Base-by-base conservation (phyloP, 2,888 invertebrate species). In the Amiota mariae region DNA sequence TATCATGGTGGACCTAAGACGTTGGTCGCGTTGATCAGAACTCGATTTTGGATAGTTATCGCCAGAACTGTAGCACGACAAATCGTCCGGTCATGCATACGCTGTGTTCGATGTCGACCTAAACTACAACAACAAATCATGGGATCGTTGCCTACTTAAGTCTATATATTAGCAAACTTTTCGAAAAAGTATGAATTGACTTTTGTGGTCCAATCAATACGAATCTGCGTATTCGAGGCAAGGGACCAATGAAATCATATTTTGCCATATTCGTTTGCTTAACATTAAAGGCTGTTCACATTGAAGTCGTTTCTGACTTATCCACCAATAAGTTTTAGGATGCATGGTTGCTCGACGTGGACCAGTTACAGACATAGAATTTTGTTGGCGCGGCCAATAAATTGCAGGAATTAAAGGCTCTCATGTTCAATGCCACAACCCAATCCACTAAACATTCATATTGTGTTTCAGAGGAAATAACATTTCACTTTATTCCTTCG, bases 191-290 rank as follows among this genome's bases (percentile, higher is more conserved):
- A 13, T 13, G 18, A 13, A 20, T 59, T n/a, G 59, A 59, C 18
- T 59, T 59, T 20, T 59, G 59, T 20, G 59, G 6, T 10, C 59
- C 59, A 59, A 59, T 59, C 18, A 59, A 59, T 10, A 59, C 15
- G 18, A n/a, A n/a, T n/a, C n/a, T 59, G 15, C 59, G 59, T 15
- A 59, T 59, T 59, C 15, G 59, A 59, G 59, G n/a, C n/a, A n/a
- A n/a, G n/a, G n/a, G n/a, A n/a, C n/a, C n/a, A n/a, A n/a, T 20
- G 8, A 61, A 61, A 18, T 12, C 61, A 18, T 61, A 20, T 9
- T 8, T 61, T 6, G 24, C 1, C 61, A 18, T 61, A 8, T 15
- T 61, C 18, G 18, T 61, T 12, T 61, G 61, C 18, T 15, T 61
- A 20, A 24, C 61, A 20, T 1, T 18, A 61, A 61, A 61, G 61